Evolutionary conservation across 2,113 vertebrate species (phyloP), one percentile per base, ranked within the genome.

Genomic region (Sinosuthora webbiana): DNA sequence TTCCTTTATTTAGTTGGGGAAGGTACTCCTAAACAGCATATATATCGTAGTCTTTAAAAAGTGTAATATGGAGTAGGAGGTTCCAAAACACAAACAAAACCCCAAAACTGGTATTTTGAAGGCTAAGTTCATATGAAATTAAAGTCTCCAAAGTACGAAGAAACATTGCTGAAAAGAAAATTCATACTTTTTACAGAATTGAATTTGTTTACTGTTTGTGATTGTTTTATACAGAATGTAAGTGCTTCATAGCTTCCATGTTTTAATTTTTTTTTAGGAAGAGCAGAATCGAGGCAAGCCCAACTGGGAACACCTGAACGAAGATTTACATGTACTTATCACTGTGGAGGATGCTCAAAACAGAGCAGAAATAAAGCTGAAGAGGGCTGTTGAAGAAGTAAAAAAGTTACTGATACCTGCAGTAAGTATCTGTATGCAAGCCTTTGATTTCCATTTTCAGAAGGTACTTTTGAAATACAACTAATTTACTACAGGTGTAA

Each of bases 301-400:
- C 93, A 99, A 99, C 95, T 99, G 99, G 99, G 99, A 99, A 91
- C 99, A 99, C 92, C 99, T 99, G 94, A 99, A 99, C 94, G 99
- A 99, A 98, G 99, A 99, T 93, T 98, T 99, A 83, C 99, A 99
- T 64, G 99, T 99, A 92, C 97, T 99, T 85, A 99, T 99, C 98
- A 99, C 99, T 71, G 99, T 99, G 98, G 99, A 99, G 97, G 99
- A 99, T 97, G 98, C 99, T 88, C 99, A 99, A 90, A 99, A 99
- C 97, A 98, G 99, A 95, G 99, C 99, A 92, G 99, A 99, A 98
- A 98, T 99, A 97, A 99, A 99, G 77, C 98, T 99, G 97, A 99
- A 99, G 98, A 98, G 99, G 81, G 99, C 99, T 87, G 99, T 99
- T 90, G 99, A 98, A 81, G 99, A 99, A 97, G 99, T 99, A 96